phyloP scores from a whole-genome alignment of 2,888 invertebrate genomes.

The Smittia sp. region DNA sequence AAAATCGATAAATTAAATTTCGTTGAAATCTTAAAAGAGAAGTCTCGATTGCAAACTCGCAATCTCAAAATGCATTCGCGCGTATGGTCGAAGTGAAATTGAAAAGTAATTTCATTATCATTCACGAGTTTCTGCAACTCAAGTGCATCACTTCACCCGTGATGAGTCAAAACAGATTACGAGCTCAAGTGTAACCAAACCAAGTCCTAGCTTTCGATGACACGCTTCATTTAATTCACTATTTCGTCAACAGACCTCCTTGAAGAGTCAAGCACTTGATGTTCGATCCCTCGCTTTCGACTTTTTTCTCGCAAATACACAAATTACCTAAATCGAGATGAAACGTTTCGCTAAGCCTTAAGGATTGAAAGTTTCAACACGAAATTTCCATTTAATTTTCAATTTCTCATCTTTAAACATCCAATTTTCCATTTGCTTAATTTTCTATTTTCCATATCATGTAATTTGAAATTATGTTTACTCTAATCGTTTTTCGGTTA shows the following conservation, averaged over 20 bases:
- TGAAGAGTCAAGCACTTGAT: conserved; percentile 4
- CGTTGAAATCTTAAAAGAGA: no score
- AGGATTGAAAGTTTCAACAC: background rate
- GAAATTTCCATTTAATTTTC: conserved; percentile 23
- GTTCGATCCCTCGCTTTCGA: background rate
- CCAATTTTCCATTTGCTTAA: conserved; percentile 4
- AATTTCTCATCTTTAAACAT: conserved; percentile 1
- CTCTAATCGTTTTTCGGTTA: conserved; percentile 16
- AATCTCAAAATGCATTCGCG: background rate
- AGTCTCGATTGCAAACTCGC: no score
- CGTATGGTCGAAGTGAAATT: background rate
- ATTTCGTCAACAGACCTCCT: background rate
- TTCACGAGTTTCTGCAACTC: background rate
- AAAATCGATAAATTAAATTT: no score
- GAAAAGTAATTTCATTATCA: background rate
- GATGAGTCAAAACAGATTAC: background rate
- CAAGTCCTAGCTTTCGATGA: background rate
- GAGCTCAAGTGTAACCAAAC: background rate
- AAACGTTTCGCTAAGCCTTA: background rate
- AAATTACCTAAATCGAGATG: background rate
- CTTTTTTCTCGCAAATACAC: background rate
- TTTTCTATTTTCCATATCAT: conserved; percentile 32
- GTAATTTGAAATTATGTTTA: conserved; percentile 30
- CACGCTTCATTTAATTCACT: conserved; percentile 18
- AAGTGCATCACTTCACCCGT: background rate